These are phyloP conservation scores for Andrena camellia DNA, from an alignment of 2,888 invertebrate genomes.

Conservation along the genomic window DNA sequence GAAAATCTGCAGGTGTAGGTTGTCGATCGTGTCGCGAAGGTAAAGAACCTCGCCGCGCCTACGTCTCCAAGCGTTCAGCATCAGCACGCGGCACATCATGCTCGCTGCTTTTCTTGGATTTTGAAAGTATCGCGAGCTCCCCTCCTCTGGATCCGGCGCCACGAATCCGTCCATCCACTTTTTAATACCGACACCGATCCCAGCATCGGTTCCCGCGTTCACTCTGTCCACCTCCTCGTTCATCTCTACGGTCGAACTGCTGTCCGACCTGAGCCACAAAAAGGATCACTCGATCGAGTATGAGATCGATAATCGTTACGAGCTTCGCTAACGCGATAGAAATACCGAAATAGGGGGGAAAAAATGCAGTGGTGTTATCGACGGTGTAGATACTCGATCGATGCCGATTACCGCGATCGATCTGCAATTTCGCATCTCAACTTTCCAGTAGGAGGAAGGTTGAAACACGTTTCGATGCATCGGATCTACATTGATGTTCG, in stretches of 20 bases:
- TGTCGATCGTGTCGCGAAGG: slow-evolving; percentile 85
- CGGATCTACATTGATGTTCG: not conserved
- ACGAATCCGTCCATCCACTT: slow-evolving; percentile 65
- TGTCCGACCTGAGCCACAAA: slow-evolving; percentile 55
- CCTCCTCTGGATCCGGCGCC: slow-evolving; percentile 47
- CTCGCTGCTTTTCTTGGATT: slow-evolving; percentile 83
- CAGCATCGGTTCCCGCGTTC: slow-evolving; percentile 50
- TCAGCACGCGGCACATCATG: slow-evolving; percentile 85
- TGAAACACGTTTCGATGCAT: not conserved
- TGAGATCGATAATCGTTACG: not conserved
- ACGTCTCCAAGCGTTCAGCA: slow-evolving; percentile 86
- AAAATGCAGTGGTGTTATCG: not conserved
- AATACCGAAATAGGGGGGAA: not conserved
- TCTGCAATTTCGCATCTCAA: not conserved
- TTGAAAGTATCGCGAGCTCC: slow-evolving; percentile 22
- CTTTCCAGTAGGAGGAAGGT: not conserved
- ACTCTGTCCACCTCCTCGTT: slow-evolving; percentile 65
- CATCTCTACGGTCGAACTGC: slow-evolving; percentile 37
- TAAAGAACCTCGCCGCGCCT: slow-evolving; percentile 86
- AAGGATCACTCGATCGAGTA: not conserved
- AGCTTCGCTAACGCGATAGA: not conserved
- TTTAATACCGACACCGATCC: slow-evolving; percentile 36
- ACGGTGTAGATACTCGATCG: not conserved
- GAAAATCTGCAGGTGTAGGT: slow-evolving; percentile 87
- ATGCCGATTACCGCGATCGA: not conserved